Base-by-base conservation (phyloP, 1,140 invertebrate species). In the Drosophila melanica region DNA sequence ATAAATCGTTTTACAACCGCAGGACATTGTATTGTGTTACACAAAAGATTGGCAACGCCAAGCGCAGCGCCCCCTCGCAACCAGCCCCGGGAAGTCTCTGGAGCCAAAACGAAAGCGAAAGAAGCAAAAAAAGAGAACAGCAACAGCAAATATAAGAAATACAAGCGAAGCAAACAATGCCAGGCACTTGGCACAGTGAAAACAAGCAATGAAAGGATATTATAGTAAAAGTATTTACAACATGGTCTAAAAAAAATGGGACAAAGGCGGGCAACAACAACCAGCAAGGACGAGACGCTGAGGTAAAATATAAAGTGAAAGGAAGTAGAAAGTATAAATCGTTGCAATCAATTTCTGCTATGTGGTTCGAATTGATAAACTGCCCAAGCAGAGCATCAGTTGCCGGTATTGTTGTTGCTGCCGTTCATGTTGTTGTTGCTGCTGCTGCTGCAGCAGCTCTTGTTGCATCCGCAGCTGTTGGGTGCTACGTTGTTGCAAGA, bases 281-380 rank as follows among this genome's bases (percentile, higher is more conserved):
- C 33, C 45, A 62, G 53, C 53, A 50, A 75, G 75, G 60, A 66
- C 45, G 51, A 67, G 41, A 23, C 8, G 39, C 9, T 47, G 68
- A 79, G 51, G 63, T 18, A 42, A 50, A 35, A 78, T 81, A 90
- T 90, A 89, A 89, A 89, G 84, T 89, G 84, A 89, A 89, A 89
- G 84, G 84, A 89, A 90, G 84, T 89, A 89, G 84, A 89, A 89
- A 89, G 84, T 89, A 89, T 89, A 89, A 89, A 89, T 89, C 84
- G 84, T 89, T 84, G 84, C 84, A 84, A 89, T 89, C 84, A 89
- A 89, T 89, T 89, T 89, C 89, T 87, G 80, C 82, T 90, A 84
- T 90, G 85, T 84, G 82, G 67, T 77, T 79, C 68, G 82, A 89
- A 87, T 87, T 87, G 84, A 87, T 87, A 87, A 89, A 87, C 85